These are phyloP conservation scores for Scaptomyza reducta DNA, from an alignment of 2,888 invertebrate species.

Conservation along the genomic window DNA sequence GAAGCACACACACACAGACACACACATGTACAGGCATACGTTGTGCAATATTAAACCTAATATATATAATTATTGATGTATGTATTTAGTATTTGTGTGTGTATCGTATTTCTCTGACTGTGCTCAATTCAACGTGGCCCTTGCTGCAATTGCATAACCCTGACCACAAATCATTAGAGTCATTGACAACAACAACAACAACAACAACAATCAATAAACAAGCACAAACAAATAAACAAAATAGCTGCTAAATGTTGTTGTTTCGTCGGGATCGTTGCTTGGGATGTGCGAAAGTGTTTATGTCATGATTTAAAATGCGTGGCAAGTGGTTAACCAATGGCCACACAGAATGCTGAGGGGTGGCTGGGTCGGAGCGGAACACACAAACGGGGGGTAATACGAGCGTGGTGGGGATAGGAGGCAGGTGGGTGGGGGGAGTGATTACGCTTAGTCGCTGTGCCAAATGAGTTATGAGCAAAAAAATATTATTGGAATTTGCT, in stretches of 20 bases:
- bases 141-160: slow-evolving; percentile 38
- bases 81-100: slow-evolving; percentile 4
- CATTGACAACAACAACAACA: slow-evolving; percentile 32
- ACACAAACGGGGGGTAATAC: background rate
- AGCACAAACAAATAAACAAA: slow-evolving; percentile 17
- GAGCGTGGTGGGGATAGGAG: too few species aligned
- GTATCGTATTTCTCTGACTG: background rate
- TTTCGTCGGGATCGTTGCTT: slow-evolving; percentile 7
- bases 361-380: background rate
- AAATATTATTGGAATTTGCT: slow-evolving; percentile 54
- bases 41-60: background rate
- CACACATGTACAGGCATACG: background rate
- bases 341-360: background rate
- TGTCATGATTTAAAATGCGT: slow-evolving; percentile 61
- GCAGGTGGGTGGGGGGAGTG: too few species aligned
- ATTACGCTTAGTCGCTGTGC: slow-evolving; percentile 21
- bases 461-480: slow-evolving; percentile 53
- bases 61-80: background rate
- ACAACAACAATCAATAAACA: background rate
- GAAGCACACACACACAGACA: slow-evolving; percentile 1
- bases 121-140: slow-evolving; percentile 22
- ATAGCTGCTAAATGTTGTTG: slow-evolving; percentile 15
- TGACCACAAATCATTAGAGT: slow-evolving; percentile 45
- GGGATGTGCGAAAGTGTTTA: slow-evolving; percentile 60
- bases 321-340: slow-evolving; percentile 19